These are phyloP conservation scores for Aphodius sticticus DNA, from an alignment of 2,888 invertebrate species.

Conservation along the genomic window DNA sequence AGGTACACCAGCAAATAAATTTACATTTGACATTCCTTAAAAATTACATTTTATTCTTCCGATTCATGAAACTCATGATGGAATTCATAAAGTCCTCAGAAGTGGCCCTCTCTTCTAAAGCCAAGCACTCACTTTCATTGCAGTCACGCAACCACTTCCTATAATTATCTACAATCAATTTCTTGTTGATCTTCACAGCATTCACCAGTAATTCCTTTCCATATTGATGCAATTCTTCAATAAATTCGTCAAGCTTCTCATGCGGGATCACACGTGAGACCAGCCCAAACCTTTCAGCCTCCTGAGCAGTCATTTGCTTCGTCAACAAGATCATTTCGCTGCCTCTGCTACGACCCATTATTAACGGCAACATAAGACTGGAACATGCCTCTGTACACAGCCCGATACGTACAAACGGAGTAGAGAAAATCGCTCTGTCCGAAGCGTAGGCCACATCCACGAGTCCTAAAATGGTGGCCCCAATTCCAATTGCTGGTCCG, in stretches of 20 bases:
- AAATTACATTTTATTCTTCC: constrained; percentile 52
- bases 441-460: constrained; percentile 90
- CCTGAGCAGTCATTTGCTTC: constrained; percentile 78
- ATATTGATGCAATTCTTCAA: constrained; percentile 65
- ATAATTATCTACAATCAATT: constrained; percentile 69
- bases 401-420: constrained; percentile 88
- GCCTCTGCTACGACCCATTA: constrained; percentile 85
- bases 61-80: constrained; percentile 63
- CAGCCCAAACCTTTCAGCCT: constrained; percentile 81
- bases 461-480: constrained; percentile 82
- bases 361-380: constrained; percentile 81
- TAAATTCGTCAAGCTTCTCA: constrained; percentile 64
- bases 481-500: constrained; percentile 94
- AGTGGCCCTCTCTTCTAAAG: constrained; percentile 69
- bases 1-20: background rate
- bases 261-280: constrained; percentile 80
- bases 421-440: constrained; percentile 84
- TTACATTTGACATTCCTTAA: background rate
- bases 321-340: constrained; percentile 65
- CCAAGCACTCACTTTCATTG: constrained; percentile 73
- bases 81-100: constrained; percentile 73
- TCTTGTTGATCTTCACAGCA: constrained; percentile 75
- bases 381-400: constrained; percentile 92
- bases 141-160: constrained; percentile 69
- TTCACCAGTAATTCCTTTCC: constrained; percentile 63